phyloP scores from a whole-genome alignment of 2,113 vertebrate genomes.

The Rhodinocichla rosea region DNA sequence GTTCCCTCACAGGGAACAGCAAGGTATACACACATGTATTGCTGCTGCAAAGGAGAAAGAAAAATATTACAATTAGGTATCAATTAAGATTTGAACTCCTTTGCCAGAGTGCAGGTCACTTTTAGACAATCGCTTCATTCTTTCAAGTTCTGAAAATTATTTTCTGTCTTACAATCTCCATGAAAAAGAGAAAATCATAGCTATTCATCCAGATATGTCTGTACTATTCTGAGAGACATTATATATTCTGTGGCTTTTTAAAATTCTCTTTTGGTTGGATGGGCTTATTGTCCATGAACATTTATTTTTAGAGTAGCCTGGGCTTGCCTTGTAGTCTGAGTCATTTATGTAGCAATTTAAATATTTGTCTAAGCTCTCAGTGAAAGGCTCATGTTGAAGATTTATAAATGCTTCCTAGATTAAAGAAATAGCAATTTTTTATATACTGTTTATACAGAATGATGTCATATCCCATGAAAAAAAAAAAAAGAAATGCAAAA shows the following conservation, averaged over 20 bases:
- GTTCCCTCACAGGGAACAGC: background rate
- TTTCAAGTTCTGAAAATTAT: background rate
- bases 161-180: background rate
- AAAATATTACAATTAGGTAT: background rate
- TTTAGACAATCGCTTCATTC: background rate
- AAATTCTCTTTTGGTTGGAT: conserved; percentile 42
- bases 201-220: background rate
- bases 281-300: conserved; percentile 15
- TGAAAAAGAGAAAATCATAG: background rate
- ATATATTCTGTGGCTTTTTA: conserved; percentile 29
- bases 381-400: background rate
- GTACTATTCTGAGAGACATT: background rate
- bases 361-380: conserved; percentile 45
- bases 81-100: background rate
- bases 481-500: background rate
- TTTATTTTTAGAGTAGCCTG: conserved; percentile 43
- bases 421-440: background rate
- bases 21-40: background rate
- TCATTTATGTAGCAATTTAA: conserved; percentile 35
- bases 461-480: background rate
- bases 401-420: background rate
- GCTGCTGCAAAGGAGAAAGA: background rate
- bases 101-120: background rate
- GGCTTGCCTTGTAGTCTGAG: background rate
- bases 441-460: background rate